These are phyloP conservation scores for Amphiprion ocellaris DNA, from an alignment of 2,113 vertebrate species.

Conservation along the genomic window DNA sequence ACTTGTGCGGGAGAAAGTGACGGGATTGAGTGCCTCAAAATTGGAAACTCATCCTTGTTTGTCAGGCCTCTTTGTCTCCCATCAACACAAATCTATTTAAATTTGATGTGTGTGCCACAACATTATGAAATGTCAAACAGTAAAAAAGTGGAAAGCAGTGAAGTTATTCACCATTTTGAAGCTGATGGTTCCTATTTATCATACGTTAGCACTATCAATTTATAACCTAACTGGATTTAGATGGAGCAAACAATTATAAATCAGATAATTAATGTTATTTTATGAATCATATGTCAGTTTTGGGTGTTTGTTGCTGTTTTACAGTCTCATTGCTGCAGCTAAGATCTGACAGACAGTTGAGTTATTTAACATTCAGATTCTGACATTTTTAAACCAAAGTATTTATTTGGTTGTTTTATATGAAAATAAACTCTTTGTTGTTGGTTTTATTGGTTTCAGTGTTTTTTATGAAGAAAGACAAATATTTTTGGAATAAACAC, in stretches of 20 bases:
- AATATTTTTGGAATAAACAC: neutral
- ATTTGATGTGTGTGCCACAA: conserved; percentile 20
- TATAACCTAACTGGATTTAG: neutral
- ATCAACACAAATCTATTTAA: neutral
- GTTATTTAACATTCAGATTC: neutral
- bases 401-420: neutral
- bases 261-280: neutral
- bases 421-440: neutral
- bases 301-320: neutral
- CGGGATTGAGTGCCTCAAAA: neutral
- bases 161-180: neutral
- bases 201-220: neutral
- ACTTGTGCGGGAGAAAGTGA: conserved; percentile 6
- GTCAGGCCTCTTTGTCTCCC: neutral
- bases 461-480: neutral
- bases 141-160: neutral
- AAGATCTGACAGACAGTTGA: neutral
- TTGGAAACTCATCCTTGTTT: conserved; percentile 3
- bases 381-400: neutral
- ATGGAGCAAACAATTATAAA: neutral
- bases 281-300: neutral
- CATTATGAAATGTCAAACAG: conserved; percentile 27
- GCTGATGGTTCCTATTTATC: neutral
- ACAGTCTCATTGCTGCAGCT: neutral
- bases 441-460: neutral